A percentile compares a stretch with the other conserved stretches of the same genome.
phyloP scores from a whole-genome alignment of 2,888 invertebrate species.

The Scaptomyza cyrtandrae region DNA sequence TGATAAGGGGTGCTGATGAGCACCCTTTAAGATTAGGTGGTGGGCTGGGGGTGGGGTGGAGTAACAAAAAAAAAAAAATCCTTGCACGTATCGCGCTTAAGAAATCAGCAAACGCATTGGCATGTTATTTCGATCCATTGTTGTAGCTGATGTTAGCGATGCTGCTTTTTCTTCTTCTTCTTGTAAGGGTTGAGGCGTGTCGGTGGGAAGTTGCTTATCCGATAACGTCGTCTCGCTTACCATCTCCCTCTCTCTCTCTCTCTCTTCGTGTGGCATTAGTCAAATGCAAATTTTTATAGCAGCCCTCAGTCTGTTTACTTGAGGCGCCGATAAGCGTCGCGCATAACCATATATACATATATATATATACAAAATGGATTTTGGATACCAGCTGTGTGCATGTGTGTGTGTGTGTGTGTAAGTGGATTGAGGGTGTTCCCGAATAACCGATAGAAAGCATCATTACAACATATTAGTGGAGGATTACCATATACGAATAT shows the following conservation, averaged over 20 bases:
- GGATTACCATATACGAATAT: slow-evolving; percentile 9
- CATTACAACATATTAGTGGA: slow-evolving; percentile 17
- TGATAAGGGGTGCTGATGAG: slow-evolving; percentile 43
- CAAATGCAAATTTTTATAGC: slow-evolving; percentile 79
- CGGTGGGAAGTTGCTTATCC: slow-evolving; percentile 34
- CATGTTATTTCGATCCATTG: slow-evolving; percentile 60
- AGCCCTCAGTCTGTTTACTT: slow-evolving; percentile 68
- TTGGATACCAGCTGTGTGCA: slow-evolving; percentile 1
- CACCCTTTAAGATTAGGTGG: background rate
- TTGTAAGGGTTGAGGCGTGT: slow-evolving; percentile 58
- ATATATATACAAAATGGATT: slow-evolving; percentile 55
- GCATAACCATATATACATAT: slow-evolving; percentile 61
- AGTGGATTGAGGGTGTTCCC: slow-evolving; percentile 5
- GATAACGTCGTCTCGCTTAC: slow-evolving; percentile 26
- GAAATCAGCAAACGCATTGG: slow-evolving; percentile 79
- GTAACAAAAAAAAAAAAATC: slow-evolving; percentile 56
- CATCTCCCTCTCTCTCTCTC: background rate
- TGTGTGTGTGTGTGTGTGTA: background rate
- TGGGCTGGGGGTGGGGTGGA: background rate
- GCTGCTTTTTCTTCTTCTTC: slow-evolving; percentile 9
- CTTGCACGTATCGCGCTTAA: slow-evolving; percentile 77
- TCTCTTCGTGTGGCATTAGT: slow-evolving; percentile 63
- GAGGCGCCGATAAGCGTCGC: slow-evolving; percentile 69
- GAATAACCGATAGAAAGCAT: background rate
- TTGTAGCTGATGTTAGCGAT: slow-evolving; percentile 36